phyloP scores from a whole-genome alignment of 2,888 invertebrate species.

The Nephrotoma appendiculata region DNA sequence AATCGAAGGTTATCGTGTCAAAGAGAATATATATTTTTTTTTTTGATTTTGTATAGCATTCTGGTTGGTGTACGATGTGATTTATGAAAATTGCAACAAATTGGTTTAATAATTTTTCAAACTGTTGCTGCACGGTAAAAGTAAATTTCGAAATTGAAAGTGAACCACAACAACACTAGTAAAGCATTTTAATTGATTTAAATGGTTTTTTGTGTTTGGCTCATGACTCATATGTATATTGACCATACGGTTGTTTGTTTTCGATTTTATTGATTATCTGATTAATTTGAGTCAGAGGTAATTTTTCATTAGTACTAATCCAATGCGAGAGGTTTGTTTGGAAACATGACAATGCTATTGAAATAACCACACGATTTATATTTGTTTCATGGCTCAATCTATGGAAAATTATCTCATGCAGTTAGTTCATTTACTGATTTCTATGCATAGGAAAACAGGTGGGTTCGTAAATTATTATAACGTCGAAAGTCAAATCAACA shows the following conservation, averaged over 20 bases:
- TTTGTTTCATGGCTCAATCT: too few species aligned
- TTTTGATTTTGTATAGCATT: background rate
- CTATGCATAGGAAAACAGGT: too few species aligned
- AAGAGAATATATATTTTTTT: background rate
- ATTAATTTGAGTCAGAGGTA: too few species aligned
- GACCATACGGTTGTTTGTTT: background rate
- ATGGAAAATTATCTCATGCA: too few species aligned
- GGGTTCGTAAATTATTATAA: too few species aligned
- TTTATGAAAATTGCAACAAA: background rate
- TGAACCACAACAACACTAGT: background rate
- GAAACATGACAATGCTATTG: too few species aligned
- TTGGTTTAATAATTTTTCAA: background rate
- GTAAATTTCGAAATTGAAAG: background rate
- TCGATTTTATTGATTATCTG: too few species aligned
- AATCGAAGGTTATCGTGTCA: background rate
- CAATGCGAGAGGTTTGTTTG: too few species aligned
- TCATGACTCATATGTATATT: background rate
- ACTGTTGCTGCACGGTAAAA: background rate
- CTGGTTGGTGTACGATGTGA: background rate
- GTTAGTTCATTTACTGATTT: too few species aligned
- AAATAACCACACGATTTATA: too few species aligned
- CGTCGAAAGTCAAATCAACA: too few species aligned
- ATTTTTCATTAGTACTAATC: too few species aligned
- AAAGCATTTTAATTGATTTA: background rate
- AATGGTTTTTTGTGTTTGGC: background rate